Percentiles rank a stretch among this genome's conserved stretches.
phyloP scores from a whole-genome alignment of 1,140 invertebrate genomes.

The Cecropterus lyciades region DNA sequence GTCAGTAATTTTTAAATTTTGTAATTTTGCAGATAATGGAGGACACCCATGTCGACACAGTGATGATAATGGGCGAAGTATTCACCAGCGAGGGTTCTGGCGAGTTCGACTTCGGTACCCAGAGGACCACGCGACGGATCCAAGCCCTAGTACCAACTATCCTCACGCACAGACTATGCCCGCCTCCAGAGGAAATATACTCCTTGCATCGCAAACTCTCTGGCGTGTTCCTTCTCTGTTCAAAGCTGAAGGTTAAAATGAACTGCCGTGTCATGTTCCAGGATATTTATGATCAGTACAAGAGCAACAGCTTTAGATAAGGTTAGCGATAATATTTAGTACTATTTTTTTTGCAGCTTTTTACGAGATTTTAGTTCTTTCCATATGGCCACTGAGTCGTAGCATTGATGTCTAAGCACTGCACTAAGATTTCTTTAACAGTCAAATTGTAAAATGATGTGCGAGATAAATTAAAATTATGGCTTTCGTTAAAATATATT shows the following conservation, averaged over 20 bases:
- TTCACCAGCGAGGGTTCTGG: slow-evolving; percentile 88
- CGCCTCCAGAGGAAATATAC: slow-evolving; percentile 99
- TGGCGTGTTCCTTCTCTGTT: slow-evolving; percentile 97
- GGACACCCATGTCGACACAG: slow-evolving; percentile 96
- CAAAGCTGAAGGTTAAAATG: slow-evolving; percentile 94
- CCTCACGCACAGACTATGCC: slow-evolving; percentile 95
- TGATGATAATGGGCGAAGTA: slow-evolving; percentile 97
- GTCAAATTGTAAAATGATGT: too few species aligned
- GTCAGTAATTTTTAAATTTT: too few species aligned
- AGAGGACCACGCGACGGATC: slow-evolving; percentile 89
- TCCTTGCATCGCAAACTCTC: slow-evolving; percentile 99
- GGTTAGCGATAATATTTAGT: too few species aligned
- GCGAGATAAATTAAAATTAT: too few species aligned
- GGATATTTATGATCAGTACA: slow-evolving; percentile 90
- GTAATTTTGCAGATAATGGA: slow-evolving; percentile 93
- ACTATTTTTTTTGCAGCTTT: too few species aligned
- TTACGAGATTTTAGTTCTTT: too few species aligned
- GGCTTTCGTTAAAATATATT: too few species aligned
- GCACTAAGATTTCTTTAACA: too few species aligned
- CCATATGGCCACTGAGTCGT: too few species aligned
- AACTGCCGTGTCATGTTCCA: slow-evolving; percentile 95
- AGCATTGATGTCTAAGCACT: too few species aligned
- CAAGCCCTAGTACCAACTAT: slow-evolving; percentile 96
- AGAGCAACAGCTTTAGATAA: slow-evolving; percentile 44
- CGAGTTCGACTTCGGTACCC: slow-evolving; percentile 95